A percentile compares a stretch with the other conserved stretches of the same genome.
Conservation (phyloP, 2,888 invertebrate genomes). For the Cryptocheilus praepositus region DNA sequence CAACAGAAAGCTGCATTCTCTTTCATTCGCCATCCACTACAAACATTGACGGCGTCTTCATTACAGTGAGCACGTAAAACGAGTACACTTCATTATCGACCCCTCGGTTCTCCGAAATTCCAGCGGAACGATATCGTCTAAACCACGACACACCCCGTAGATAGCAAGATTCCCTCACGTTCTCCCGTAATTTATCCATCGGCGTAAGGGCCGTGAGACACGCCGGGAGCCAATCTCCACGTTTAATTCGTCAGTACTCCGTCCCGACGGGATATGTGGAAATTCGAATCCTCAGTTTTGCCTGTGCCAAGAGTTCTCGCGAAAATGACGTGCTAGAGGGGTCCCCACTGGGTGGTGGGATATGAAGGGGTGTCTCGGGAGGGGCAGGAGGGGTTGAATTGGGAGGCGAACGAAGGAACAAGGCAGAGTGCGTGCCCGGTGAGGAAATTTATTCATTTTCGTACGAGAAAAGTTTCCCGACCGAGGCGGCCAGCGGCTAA, state of each 20-base stretch:
- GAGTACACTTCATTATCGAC: too few relatives aligned
- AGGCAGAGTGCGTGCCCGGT: constrained; percentile 5
- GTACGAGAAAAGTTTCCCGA: constrained; percentile 20
- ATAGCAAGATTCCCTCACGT: too few relatives aligned
- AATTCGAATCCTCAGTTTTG: constrained; percentile 3
- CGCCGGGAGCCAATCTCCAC: constrained; percentile 26
- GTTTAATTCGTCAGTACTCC: constrained; percentile 34
- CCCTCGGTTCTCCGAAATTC: too few relatives aligned
- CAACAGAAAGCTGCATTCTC: too few relatives aligned
- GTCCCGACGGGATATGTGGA: not conserved
- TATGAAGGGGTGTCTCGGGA: not conserved
- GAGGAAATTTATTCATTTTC: constrained; percentile 31
- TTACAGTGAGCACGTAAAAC: too few relatives aligned
- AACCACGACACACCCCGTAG: too few relatives aligned
- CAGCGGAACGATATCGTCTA: too few relatives aligned
- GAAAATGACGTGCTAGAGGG: constrained; percentile 21
- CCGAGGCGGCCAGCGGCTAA: constrained; percentile 1
- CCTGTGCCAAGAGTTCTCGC: not conserved
- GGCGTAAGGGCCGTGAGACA: not conserved
- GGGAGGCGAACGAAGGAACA: not conserved
- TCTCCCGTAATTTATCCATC: too few relatives aligned
- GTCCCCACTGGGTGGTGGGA: not conserved
- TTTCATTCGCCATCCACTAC: too few relatives aligned
- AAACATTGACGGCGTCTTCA: too few relatives aligned
- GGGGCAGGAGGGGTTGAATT: not conserved